A percentile compares a stretch with the other conserved stretches of the same genome.
Conservation (phyloP, 2,797 vertebrate genomes). For the Manis javanica region DNA sequence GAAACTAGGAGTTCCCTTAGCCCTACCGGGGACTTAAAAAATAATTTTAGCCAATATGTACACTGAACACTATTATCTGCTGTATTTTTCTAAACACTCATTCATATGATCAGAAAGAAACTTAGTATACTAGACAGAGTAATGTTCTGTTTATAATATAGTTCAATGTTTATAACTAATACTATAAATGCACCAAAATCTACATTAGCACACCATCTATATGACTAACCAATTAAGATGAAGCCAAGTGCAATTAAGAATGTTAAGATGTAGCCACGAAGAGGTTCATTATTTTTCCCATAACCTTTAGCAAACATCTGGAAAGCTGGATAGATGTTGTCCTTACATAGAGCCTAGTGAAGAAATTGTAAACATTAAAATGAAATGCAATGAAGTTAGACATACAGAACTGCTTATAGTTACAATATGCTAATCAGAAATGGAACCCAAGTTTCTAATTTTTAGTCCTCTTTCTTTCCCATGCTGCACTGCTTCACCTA, state of each 20-base stretch:
- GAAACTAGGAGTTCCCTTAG: neutral
- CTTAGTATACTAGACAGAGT: neutral
- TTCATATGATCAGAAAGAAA: conserved; percentile 46
- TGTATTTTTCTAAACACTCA: neutral
- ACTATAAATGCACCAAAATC: neutral
- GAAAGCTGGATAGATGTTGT: conserved; percentile 98
- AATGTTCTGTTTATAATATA: conserved; percentile 34
- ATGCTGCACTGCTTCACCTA: neutral
- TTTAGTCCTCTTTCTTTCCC: neutral
- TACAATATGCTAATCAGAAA: neutral
- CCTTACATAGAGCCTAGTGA: conserved; percentile 96
- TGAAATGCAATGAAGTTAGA: conserved; percentile 13
- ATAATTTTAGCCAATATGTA: conserved; percentile 47
- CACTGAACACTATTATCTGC: neutral
- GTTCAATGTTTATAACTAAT: conserved; percentile 42
- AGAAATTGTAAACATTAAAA: conserved; percentile 40
- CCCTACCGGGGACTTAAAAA: neutral
- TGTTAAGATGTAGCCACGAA: conserved; percentile 97
- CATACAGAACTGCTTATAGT: conserved; percentile 15
- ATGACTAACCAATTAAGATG: conserved; percentile 95
- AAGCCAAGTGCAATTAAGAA: conserved; percentile 97
- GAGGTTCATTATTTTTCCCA: conserved; percentile 98
- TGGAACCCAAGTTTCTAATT: conserved; percentile 22
- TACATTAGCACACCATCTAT: conserved; percentile 9
- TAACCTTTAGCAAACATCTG: conserved; percentile 97